Base-by-base conservation (phyloP, 2,113 vertebrate species). In the Neolamprologus longior region DNA sequence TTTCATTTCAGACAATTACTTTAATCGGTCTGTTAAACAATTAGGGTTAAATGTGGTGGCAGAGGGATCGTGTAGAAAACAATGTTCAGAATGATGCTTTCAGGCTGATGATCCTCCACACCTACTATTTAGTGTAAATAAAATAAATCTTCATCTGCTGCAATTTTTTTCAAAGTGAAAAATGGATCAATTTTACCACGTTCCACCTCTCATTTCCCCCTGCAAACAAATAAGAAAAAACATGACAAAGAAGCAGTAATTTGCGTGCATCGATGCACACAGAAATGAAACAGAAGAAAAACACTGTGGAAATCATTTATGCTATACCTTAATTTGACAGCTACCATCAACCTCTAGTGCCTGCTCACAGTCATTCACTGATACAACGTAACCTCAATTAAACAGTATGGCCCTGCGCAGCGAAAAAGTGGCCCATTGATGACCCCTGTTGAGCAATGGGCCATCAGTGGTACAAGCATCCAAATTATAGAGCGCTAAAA, bases 371-470 rank as follows among this genome's bases (percentile, higher is more conserved):
- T 81, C 89, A 85, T 81, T 93, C 76, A 68, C 86, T 91, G 84
- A 91, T 61, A 68, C 81, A 90, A 88, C 89, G 92, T 93, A 95
- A 94, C 94, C 93, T 90, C 90, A 92, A 93, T 95, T 94, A 95
- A 92, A 82, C 33, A 21, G 37, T n/a, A 79, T 52, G 91, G 82
- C 91, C 85, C 80, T 4, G 47, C 81, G 61, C n/a, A 6, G 40
- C 66, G 53, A 61, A 61, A 87, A 73, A 28, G 81, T 83, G 3
- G 83, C 47, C 86, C 45, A 37, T 24, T 31, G 80, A 88, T 86
- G 93, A 93, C 86, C 86, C 80, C 88, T 37, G 40, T 83, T 84
- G 88, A 86, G 89, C 7, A 15, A 89, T 13, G 84, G 55, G 35
- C 90, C 88, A 86, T 89, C 68, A 85, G 80, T 13, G 83, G 82